A percentile compares a stretch with the other conserved stretches of the same genome.
These are phyloP conservation scores for Goniozus legneri DNA, from an alignment of 1,140 invertebrate species.

Conservation along the genomic window DNA sequence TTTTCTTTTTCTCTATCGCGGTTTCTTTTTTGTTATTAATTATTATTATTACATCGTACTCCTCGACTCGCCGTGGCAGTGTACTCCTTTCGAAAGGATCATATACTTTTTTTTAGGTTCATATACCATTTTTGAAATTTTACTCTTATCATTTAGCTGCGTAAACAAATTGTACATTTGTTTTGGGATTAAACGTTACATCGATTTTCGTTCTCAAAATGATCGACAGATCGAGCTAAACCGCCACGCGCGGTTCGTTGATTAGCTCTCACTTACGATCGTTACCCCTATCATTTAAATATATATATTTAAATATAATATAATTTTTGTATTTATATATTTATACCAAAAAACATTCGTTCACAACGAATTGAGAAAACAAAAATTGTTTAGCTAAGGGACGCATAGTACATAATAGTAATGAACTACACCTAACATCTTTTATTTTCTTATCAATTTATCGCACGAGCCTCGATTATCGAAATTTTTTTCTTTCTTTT, in stretches of 20 bases:
- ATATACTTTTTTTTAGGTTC: conserved; percentile 9
- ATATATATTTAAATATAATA: too few relatives aligned
- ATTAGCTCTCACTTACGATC: conserved; percentile 26
- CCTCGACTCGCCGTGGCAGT: conserved; percentile 31
- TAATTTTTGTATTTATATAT: conserved; percentile 27
- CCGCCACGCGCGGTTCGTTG: conserved; percentile 30
- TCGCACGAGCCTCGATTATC: not conserved
- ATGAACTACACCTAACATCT: conserved; percentile 38
- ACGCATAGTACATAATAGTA: conserved; percentile 34
- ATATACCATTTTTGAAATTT: too few relatives aligned
- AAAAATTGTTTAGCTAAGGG: conserved; percentile 37
- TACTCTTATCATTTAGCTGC: too few relatives aligned
- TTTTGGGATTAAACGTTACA: too few relatives aligned
- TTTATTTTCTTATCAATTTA: conserved; percentile 7
- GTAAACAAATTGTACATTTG: too few relatives aligned
- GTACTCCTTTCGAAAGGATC: conserved; percentile 25
- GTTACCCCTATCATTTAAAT: too few relatives aligned
- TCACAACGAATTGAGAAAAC: conserved; percentile 41
- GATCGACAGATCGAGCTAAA: conserved; percentile 1
- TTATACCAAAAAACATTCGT: conserved; percentile 36
- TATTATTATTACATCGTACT: conserved; percentile 16
- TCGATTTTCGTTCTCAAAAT: conserved; percentile 22
- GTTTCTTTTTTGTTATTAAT: conserved; percentile 10
- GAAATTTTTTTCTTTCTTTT: not conserved
- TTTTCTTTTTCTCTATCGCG: conserved; percentile 7